Percentiles rank a stretch among this genome's conserved stretches.
phyloP scores from a whole-genome alignment of 2,888 invertebrate genomes.

The Acleris sparsana region DNA sequence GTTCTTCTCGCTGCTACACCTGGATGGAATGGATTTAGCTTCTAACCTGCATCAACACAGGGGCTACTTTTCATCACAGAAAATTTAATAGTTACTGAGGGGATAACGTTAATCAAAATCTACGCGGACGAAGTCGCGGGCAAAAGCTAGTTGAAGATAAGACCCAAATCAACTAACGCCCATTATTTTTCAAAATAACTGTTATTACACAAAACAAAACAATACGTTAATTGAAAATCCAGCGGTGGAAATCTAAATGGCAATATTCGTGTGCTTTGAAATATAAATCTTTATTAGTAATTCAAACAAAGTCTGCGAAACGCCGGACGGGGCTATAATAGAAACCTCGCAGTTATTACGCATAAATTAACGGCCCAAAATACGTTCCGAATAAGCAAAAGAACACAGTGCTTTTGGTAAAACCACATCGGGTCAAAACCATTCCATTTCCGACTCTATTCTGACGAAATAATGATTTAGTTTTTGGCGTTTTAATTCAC shows the following conservation, averaged over 20 bases:
- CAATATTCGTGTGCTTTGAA: slow-evolving; percentile 20
- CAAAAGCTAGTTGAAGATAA: neutral
- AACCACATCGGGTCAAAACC: neutral
- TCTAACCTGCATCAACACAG: too few relatives aligned
- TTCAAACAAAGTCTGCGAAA: slow-evolving; percentile 29
- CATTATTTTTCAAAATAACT: neutral
- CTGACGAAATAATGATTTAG: neutral
- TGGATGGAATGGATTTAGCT: too few relatives aligned
- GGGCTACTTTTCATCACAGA: too few relatives aligned
- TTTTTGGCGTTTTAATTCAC: neutral
- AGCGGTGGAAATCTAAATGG: slow-evolving; percentile 23
- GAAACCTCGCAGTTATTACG: slow-evolving; percentile 29
- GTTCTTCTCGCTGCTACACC: too few relatives aligned
- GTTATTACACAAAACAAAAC: slow-evolving; percentile 8
- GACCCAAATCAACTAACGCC: neutral
- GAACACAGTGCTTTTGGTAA: slow-evolving; percentile 17
- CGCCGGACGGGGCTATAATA: slow-evolving; percentile 18
- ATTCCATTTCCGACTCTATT: neutral
- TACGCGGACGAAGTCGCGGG: too few relatives aligned
- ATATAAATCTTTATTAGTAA: slow-evolving; percentile 36
- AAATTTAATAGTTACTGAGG: too few relatives aligned
- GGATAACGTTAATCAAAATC: too few relatives aligned
- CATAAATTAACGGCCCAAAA: slow-evolving; percentile 29
- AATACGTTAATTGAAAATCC: slow-evolving; percentile 28
- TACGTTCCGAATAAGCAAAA: slow-evolving; percentile 26